Base-by-base conservation (phyloP, 2,888 invertebrate species). In the Mesodorylaimus sp. region DNA sequence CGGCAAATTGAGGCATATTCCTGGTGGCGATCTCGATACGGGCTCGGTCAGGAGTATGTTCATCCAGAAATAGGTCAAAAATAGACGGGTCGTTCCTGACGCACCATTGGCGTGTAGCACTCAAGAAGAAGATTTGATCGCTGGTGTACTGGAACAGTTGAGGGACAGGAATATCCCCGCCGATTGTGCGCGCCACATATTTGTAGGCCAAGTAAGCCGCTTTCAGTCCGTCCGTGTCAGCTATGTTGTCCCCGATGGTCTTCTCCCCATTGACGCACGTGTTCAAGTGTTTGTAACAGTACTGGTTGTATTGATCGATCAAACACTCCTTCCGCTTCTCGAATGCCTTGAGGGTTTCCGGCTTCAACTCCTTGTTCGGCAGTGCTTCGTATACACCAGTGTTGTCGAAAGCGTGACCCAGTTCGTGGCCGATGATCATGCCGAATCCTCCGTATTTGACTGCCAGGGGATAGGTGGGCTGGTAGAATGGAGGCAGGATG, bases 121-220 rank as follows among this genome's bases (percentile, higher is more conserved):
- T 43, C 7, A 43, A 26, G 27, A 43, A 43, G 19, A 43, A 43
- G 7, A 43, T 43, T 26, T 43, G 44, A 43, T 43, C 44, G 26
- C 26, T 7, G 5, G 44, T 43, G 27, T 43, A 43, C 3, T 43
- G 26, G 13, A 43, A 7, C 10, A 43, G 27, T 13, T 43, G 26
- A 27, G 24, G 26, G 5, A 43, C 7, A 25, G 27, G 27, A 10
- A 27, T 25, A 13, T 43, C 44, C 13, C 13, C 13, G 21, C 44
- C 44, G 26, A 43, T 43, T 19, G 44, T 43, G 24, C 27, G 44
- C 7, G 27, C 13, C 3, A 27, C 44, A 26, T 26, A 43, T 26
- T 43, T 43, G 27, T 43, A 43, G 27, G 44, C 44, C 44, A 43
- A 26, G 27, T 26, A 43, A 43, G 44, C 44, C 13, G 27, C 19